Evolutionary conservation across 2,113 vertebrate genomes (phyloP).

Genomic region (Hippopotamus amphibius): DNA sequence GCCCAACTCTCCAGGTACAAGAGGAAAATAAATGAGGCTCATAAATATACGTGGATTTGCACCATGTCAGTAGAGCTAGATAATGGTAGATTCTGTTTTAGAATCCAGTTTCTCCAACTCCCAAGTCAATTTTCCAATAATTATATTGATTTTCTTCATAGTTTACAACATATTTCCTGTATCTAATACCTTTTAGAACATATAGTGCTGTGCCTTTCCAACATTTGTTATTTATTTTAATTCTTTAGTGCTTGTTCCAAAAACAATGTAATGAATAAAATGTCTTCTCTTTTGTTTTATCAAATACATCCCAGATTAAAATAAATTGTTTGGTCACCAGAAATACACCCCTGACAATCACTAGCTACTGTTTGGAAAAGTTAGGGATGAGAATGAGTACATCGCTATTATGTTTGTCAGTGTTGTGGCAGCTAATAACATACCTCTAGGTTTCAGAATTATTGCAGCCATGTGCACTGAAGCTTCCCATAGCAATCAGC

Average conservation of each 20-base stretch:
- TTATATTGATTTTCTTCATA: not conserved
- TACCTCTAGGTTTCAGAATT: slow-evolving; percentile 50
- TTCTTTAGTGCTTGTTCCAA: not conserved
- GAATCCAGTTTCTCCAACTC: not conserved
- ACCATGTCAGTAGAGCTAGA: not conserved
- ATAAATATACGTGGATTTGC: slow-evolving; percentile 44
- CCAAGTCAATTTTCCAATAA: not conserved
- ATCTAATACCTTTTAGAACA: not conserved
- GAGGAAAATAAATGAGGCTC: not conserved
- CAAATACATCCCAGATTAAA: slow-evolving; percentile 3
- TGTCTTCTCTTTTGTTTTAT: not conserved
- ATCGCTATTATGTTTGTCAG: slow-evolving; percentile 39
- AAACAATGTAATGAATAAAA: slow-evolving; percentile 8
- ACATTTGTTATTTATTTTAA: not conserved
- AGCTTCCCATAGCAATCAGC: slow-evolving; percentile 49
- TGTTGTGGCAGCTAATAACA: slow-evolving; percentile 49
- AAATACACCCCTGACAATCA: slow-evolving; percentile 29
- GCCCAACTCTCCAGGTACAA: not conserved
- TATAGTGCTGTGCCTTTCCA: not conserved
- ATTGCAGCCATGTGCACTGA: slow-evolving; percentile 32
- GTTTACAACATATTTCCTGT: not conserved
- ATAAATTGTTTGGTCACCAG: slow-evolving; percentile 26
- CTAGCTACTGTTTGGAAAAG: slow-evolving; percentile 10
- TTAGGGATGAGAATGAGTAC: not conserved
- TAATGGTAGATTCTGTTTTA: slow-evolving; percentile 10